Evolutionary conservation across 2,797 vertebrate genomes (phyloP).

Genomic region (Crotalus adamanteus): DNA sequence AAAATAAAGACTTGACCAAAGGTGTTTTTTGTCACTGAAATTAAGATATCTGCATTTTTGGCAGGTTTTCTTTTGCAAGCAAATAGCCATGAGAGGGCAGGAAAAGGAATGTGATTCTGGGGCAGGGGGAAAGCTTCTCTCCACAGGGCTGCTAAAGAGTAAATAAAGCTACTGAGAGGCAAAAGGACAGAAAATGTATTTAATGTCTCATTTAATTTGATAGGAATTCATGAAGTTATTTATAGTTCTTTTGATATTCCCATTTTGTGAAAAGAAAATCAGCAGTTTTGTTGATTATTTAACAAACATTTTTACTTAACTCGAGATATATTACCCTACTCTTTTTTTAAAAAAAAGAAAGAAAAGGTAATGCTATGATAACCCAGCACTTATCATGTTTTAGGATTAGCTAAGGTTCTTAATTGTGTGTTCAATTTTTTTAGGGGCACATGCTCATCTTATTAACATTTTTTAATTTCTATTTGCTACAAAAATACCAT

Average conservation of each 20-base stretch:
- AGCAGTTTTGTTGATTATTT: neutral
- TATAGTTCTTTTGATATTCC: neutral
- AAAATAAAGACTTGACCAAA: neutral
- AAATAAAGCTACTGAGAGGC: neutral
- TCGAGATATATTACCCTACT: neutral
- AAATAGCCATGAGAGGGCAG: neutral
- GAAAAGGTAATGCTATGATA: neutral
- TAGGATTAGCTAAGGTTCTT: neutral
- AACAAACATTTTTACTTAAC: neutral
- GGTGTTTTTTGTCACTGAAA: neutral
- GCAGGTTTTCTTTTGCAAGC: neutral
- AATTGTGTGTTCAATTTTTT: neutral
- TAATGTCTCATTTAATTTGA: neutral
- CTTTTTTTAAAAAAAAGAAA: neutral
- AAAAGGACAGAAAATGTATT: neutral
- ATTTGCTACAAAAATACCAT: neutral
- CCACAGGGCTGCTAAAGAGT: neutral
- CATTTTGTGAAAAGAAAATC: neutral
- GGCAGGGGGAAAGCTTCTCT: neutral
- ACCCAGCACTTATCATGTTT: neutral
- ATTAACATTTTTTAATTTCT: neutral
- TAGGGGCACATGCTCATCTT: neutral
- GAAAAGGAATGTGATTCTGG: neutral
- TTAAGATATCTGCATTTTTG: neutral
- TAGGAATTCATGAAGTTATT: neutral